These are phyloP conservation scores for Incurvaria masculella DNA, from an alignment of 2,888 invertebrate genomes.

Conservation along the genomic window DNA sequence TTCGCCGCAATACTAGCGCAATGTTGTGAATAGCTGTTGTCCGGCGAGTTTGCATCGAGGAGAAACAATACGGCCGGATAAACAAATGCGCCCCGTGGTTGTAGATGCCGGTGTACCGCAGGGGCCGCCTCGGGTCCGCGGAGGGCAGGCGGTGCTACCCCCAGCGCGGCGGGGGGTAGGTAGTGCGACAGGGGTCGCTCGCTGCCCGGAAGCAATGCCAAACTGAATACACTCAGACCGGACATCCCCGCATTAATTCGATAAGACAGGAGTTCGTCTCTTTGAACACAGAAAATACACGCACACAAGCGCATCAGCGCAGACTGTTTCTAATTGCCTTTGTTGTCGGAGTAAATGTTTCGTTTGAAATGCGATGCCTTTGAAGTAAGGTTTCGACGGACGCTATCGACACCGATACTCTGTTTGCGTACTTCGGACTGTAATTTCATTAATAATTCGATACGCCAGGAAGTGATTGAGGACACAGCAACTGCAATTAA, in stretches of 20 bases:
- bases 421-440: no score
- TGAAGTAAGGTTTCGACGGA: not conserved
- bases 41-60: not conserved
- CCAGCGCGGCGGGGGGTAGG: not conserved
- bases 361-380: not conserved
- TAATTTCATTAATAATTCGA: no score
- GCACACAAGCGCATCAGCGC: not conserved
- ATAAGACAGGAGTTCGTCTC: slow-evolving; percentile 22
- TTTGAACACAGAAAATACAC: not conserved
- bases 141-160: no score
- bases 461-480: no score
- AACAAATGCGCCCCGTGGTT: not conserved
- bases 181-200: not conserved
- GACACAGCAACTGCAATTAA: no score
- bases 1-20: no score
- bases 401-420: not conserved
- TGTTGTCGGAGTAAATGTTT: not conserved
- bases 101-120: not conserved
- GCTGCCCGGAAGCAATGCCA: slow-evolving; percentile 23
- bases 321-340: not conserved
- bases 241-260: slow-evolving; percentile 38
- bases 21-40: no score
- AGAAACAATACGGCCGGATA: not conserved
- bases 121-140: not conserved
- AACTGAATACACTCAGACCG: slow-evolving; percentile 26